Evolutionary conservation across 2,888 invertebrate genomes (phyloP), one percentile per base, ranked within the genome.

Genomic region (Melanophora roralis): DNA sequence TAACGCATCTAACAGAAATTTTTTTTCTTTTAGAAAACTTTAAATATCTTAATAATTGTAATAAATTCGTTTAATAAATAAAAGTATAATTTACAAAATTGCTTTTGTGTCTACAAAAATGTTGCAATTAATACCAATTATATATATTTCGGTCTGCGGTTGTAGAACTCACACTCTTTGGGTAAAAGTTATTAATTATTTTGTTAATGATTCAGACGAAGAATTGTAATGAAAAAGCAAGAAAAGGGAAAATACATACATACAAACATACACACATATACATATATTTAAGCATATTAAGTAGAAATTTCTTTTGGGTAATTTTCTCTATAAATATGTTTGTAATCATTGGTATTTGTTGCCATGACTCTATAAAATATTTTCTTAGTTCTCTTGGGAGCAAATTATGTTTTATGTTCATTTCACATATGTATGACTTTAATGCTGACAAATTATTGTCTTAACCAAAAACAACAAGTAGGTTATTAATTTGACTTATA

Each of bases 401-500:
- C 47, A 64, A 62, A 64, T 64, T 73, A 64, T 73, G 73, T n/a
- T 34, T 38, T 53, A 14, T 53, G 8, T 38, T 14, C 2, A 16
- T 55, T 55, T 53, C 19, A 6, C 19, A 19, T 19, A 5, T 32
- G 19, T 47, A 23, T 67, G 43, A 68, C 12, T 59, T 51, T 59
- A 65, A 77, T 67, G 8, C 60, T 71, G 38, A 62, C 65, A 69
- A 78, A 69, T 78, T 78, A 74, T 69, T 74, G 53, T 67, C 51
- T 72, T 71, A 64, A 74, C 65, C 65, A 53, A 19, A 43, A 40
- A 23, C 16, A 53, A 47, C 11, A 62, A 40, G 51, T 60, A 43
- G 65, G 59, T 65, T 71, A 71, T 79, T 74, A 71, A 79, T 79
- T 71, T 71, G 49, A 53, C 69, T 79, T 78, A 74, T 53, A 53